Evolutionary conservation across 2,797 vertebrate species (phyloP), one percentile per base, ranked within the genome.

Genomic region (Podargus strigoides): DNA sequence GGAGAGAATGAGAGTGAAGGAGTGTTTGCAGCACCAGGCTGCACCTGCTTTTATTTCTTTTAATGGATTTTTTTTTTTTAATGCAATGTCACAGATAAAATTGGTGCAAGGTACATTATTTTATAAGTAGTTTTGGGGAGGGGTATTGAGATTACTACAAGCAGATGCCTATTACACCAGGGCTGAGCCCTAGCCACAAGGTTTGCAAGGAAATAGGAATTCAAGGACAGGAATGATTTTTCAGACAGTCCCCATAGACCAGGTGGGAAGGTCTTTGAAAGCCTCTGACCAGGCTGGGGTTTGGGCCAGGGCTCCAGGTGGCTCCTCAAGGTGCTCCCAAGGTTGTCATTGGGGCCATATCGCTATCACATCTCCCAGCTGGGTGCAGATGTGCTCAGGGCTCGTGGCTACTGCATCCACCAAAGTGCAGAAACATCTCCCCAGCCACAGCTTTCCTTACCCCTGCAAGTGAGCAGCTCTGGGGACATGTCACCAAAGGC

Each of bases 21-120:
- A 97, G 96, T 87, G 94, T 94, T 89, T 86, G 94, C 97, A 93
- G 94, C 97, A 95, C 95, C 86, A 46, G 53, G 93, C 96, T 92
- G 95, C 97, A 97, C 97, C 97, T 98, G 98, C 97, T 97, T 94
- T 97, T 93, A 86, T 96, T 97, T 93, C 96, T 96, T 92, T 95
- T 97, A 94, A 98, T 98, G 94, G 98, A 89, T 94, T 96, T 93
- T 95, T 95, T 95, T 86, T 96, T 93, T 94, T 92, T 7, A 96
- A 96, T 76, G 93, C 88, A 76, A 87, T 95, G 94, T 95, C 91
- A 96, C 88, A 94, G 97, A 96, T 91, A 94, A 96, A 96, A 96
- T 93, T 83, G 90, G 87, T 74, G 84, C 60, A 82, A 91, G 90
- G 79, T 89, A 90, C 90, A 95, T 82, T 96, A 93, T 96, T 97